These are phyloP conservation scores for Puffinus mauretanicus DNA, from an alignment of 2,113 vertebrate species.

Conservation along the genomic window DNA sequence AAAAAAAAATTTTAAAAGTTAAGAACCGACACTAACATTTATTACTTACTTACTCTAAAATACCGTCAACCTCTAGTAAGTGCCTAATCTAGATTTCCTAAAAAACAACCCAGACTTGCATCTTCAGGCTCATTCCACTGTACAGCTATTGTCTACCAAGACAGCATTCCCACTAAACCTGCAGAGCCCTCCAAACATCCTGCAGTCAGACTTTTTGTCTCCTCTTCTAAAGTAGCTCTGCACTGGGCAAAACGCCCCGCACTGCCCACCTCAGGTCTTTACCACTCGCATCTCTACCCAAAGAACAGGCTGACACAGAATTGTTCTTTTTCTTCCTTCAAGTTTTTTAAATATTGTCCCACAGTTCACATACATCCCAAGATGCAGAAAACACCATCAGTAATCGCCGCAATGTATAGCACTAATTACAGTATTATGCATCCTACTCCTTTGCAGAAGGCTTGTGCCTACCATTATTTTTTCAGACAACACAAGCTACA, in stretches of 20 bases:
- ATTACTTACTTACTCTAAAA: neutral
- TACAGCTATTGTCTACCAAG: neutral
- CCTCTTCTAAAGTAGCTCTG: neutral
- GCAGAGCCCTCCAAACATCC: neutral
- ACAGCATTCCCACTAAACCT: neutral
- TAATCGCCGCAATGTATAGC: neutral
- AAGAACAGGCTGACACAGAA: neutral
- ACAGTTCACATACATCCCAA: neutral
- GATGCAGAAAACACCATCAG: neutral
- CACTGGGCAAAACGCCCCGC: fast-evolving
- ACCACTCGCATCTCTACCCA: neutral
- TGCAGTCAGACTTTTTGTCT: neutral
- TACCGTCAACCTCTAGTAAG: neutral
- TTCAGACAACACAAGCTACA: neutral
- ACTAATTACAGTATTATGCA: neutral
- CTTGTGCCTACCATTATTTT: neutral
- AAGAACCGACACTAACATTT: neutral
- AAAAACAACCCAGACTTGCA: neutral
- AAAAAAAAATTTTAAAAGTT: neutral
- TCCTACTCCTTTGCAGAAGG: neutral
- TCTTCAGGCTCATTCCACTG: neutral
- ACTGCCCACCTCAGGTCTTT: fast-evolving
- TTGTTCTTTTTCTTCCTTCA: neutral
- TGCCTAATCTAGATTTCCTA: neutral
- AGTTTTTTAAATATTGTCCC: neutral